phyloP scores from a whole-genome alignment of 2,113 vertebrate genomes.

The Rhinopithecus roxellana region DNA sequence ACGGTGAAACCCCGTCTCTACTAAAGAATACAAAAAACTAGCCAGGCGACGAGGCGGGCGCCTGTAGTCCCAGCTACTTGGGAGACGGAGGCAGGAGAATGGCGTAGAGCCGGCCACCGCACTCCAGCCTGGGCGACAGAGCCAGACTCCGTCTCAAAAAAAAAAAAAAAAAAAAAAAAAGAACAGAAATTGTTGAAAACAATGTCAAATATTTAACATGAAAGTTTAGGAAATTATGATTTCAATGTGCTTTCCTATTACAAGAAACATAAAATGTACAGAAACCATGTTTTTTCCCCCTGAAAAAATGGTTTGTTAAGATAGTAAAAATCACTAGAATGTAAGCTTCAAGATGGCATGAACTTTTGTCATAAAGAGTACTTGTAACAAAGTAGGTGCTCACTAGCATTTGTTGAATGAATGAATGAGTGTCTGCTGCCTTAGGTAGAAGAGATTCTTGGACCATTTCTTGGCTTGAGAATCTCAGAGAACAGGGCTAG shows the following conservation, averaged over 20 bases:
- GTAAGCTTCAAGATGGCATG: neutral
- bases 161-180: neutral
- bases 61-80: too few relatives aligned
- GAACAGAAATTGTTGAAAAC: neutral
- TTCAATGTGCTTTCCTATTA: neutral
- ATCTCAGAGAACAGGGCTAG: neutral
- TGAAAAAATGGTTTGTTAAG: neutral
- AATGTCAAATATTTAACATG: neutral
- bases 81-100: too few relatives aligned
- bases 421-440: neutral
- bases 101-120: too few relatives aligned
- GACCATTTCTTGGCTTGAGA: neutral
- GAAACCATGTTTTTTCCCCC: neutral
- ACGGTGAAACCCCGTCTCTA: too few relatives aligned
- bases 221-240: slow-evolving; percentile 3
- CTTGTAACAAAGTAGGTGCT: neutral
- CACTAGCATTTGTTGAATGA: neutral
- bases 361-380: neutral
- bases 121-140: too few relatives aligned
- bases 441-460: neutral
- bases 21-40: too few relatives aligned
- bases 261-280: neutral
- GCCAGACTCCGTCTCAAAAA: too few relatives aligned
- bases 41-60: too few relatives aligned
- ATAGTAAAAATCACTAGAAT: neutral